A percentile compares a stretch with the other conserved stretches of the same genome.
Evolutionary conservation across 2,797 vertebrate genomes (phyloP).

Genomic region (Podarcis siculus): DNA sequence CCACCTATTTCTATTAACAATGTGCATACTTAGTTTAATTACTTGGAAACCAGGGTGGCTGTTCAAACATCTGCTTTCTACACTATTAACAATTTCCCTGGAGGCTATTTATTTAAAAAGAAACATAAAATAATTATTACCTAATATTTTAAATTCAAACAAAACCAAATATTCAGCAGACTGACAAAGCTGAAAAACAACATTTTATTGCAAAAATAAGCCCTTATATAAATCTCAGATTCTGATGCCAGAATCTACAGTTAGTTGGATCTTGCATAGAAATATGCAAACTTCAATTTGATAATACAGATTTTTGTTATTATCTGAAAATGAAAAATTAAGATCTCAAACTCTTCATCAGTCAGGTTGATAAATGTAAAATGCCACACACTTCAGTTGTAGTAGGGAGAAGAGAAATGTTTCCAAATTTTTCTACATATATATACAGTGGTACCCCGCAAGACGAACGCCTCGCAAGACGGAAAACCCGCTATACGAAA

Average conservation of each 20-base stretch:
- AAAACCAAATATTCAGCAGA: conserved; percentile 44
- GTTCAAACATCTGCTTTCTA: conserved; percentile 53
- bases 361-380: neutral
- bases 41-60: conserved; percentile 35
- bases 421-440: neutral
- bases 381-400: neutral
- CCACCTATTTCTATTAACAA: conserved; percentile 19
- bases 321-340: neutral
- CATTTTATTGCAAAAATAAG: conserved; percentile 11
- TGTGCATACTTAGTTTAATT: conserved; percentile 49
- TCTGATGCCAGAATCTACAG: neutral
- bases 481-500: too few relatives aligned
- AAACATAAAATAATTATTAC: conserved; percentile 45
- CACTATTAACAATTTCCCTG: conserved; percentile 37
- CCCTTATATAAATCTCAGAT: neutral
- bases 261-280: neutral
- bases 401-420: neutral
- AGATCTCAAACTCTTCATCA: neutral
- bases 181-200: conserved; percentile 18
- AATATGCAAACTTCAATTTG: conserved; percentile 1
- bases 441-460: too few relatives aligned
- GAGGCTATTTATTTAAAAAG: conserved; percentile 31
- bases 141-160: conserved; percentile 58
- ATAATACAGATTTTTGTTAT: neutral
- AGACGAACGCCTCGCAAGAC: too few relatives aligned